A percentile compares a stretch with the other conserved stretches of the same genome.
phyloP scores from a whole-genome alignment of 2,888 invertebrate species.

The Cantharis nigra region DNA sequence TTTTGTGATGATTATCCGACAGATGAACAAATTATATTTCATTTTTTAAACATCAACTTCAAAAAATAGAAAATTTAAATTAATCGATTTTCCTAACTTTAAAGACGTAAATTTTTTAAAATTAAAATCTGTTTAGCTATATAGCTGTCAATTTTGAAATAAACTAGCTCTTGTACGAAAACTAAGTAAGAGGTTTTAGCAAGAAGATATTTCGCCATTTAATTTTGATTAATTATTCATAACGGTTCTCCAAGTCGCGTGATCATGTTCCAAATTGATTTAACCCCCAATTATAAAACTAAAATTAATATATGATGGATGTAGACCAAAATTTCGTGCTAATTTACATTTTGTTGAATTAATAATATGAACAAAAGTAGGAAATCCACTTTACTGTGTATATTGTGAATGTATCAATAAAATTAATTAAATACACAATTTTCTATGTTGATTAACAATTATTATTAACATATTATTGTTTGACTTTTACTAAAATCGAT shows the following conservation, averaged over 20 bases:
- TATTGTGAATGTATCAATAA: neutral
- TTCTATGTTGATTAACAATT: neutral
- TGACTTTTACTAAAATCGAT: neutral
- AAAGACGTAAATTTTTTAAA: neutral
- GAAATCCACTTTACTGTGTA: neutral
- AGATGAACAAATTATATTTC: neutral
- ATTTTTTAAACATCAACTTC: neutral
- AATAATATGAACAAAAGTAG: neutral
- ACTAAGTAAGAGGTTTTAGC: neutral
- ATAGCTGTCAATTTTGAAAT: neutral
- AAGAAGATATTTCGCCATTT: neutral
- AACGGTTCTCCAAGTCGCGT: neutral
- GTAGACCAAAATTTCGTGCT: neutral
- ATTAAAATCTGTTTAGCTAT: neutral
- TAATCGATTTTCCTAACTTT: neutral
- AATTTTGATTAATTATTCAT: neutral
- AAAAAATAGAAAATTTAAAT: neutral
- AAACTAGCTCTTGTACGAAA: neutral
- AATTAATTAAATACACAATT: neutral
- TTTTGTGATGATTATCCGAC: neutral
- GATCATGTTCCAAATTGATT: neutral
- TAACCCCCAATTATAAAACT: neutral
- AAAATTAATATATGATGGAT: neutral
- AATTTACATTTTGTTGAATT: neutral
- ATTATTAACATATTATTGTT: neutral